Base-by-base conservation (phyloP, 2,113 vertebrate genomes). In the Dendropsophus ebraccatus region DNA sequence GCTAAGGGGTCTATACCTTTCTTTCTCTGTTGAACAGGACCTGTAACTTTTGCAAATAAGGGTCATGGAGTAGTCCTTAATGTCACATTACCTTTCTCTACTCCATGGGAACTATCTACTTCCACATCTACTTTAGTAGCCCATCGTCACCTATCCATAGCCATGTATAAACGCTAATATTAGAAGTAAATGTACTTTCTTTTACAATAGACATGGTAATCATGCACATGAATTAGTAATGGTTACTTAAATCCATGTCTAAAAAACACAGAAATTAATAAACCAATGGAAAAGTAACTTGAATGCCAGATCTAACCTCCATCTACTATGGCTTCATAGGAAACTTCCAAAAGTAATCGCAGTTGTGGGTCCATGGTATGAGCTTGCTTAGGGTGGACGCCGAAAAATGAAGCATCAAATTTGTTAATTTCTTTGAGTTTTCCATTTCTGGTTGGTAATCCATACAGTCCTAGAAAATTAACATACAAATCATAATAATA, bases 301-400 rank as follows among this genome's bases (percentile, higher is more conserved):
- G 9, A 41, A 73, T 23, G 3, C 28, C 3, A 14, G 6, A 2
- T 41, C 91, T 88, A 88, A 99, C 98, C 98, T 95, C 91, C 96
- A 72, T 99, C 98, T 87, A 99, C 87, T 30, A 99, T 95, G 73
- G 98, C 96, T 90, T 99, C 98, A 0, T 97, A 99, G 84, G 96
- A 91, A 50, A 97, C 90, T 91, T 99, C 98, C 83, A 99, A 89
- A 85, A 99, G 90, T 88, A 99, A 84, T 0, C 98, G 95, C 60
- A 99, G 94, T 77, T 99, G 98, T 56, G 98, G 98, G 90, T 99
- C 98, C 98, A 99, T 99, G 0, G 96, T 99, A 89, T 98, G 93
- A 11, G 98, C 97, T 91, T 99, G 98, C 90, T 98, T 99, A 73
- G 97, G 94, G 77, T 94, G 98, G 91, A 93, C 98, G 88, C 85